phyloP scores from a whole-genome alignment of 2,797 vertebrate species.

The Enteromius afrohamiltoni region DNA sequence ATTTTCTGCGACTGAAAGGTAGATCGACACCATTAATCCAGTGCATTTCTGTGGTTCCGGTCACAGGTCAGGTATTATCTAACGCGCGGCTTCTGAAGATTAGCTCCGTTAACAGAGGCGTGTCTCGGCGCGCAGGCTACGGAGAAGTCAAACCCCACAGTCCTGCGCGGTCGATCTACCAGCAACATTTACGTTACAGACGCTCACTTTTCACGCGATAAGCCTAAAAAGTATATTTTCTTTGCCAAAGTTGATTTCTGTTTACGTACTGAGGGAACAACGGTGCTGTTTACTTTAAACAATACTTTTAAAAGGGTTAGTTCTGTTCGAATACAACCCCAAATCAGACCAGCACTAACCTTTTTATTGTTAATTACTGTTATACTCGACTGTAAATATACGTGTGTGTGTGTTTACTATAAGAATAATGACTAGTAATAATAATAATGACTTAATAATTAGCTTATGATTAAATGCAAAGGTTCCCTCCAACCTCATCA shows the following conservation, averaged over 20 bases:
- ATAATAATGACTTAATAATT: background rate
- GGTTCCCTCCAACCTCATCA: background rate
- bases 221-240: background rate
- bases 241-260: background rate
- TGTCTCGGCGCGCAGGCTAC: constrained; percentile 1
- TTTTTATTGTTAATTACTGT: background rate
- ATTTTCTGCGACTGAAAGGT: constrained; percentile 40
- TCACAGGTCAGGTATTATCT: background rate
- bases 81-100: constrained; percentile 3
- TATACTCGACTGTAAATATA: background rate
- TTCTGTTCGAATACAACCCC: background rate
- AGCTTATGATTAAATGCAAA: background rate
- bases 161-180: background rate
- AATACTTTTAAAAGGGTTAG: background rate
- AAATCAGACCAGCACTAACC: background rate
- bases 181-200: background rate
- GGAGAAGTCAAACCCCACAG: background rate
- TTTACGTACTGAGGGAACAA: background rate
- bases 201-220: background rate
- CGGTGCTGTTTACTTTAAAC: background rate
- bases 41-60: background rate
- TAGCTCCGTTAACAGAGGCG: constrained; percentile 26
- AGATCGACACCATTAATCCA: background rate
- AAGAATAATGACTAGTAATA: background rate
- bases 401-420: background rate